Base-by-base conservation (phyloP, 1,140 invertebrate species). In the Drosophila bifasciata region DNA sequence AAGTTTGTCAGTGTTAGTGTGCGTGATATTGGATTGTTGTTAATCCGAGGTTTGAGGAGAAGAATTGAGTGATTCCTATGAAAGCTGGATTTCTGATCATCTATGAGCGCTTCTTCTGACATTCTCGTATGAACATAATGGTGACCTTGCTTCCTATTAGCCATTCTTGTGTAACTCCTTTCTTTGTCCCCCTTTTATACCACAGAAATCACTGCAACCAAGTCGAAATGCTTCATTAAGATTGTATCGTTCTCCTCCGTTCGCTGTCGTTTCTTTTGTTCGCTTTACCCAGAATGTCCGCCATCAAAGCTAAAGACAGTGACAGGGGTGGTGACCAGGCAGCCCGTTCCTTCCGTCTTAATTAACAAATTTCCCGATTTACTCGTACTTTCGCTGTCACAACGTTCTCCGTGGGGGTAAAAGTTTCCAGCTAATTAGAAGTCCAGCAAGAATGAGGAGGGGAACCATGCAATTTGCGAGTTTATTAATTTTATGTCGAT, bases 401-500 rank as follows among this genome's bases (percentile, higher is more conserved):
- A 60, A 67, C 53, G 55, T 56, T 73, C 16, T 23, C 3, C 3
- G 13, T 55, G 72, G 76, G 72, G 51, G 32, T 52, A 52, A 86
- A 80, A 85, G 62, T 86, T 86, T 85, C 63, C 68, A 81, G 68
- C 77, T 85, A 85, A 85, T 85, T 85, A 86, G 73, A 76, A 64
- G 36, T 28, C 68, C 17, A 46, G 44, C 43, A 51, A 48, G 17
- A 40, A 52, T 11, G 3, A 17, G 8, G 32, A 7, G 17, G 19
- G 25, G 23, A 66, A 60, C 55, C 17, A 59, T 51, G 81, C 69
- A 86, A 85, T 81, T 85, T 80, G 77, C 81, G 61, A 80, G 73
- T 81, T 86, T 85, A 86, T 86, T 85, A 85, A 85, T 86, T 80
- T 81, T 60, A 85, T 85, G 81, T 81, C 81, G 76, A 85, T 85